Evolutionary conservation across 2,113 vertebrate genomes (phyloP), one percentile per base, ranked within the genome.

Genomic region (Oreochromis aureus): DNA sequence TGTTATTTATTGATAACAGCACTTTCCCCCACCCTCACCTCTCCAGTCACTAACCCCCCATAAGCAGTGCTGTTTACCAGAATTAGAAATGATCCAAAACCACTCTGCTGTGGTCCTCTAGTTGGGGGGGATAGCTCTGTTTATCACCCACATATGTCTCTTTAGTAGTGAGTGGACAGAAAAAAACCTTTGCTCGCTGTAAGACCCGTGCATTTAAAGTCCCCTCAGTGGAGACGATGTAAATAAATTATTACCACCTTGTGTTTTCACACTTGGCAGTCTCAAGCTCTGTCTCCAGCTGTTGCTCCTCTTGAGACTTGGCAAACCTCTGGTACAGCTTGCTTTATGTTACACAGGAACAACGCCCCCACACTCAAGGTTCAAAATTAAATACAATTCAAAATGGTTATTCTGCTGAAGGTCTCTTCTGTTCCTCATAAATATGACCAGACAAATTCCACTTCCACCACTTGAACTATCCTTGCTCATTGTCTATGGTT

Each of bases 1-100:
- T 83, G 54, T 89, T 84, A 89, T 92, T 91, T 90, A 93, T 93
- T 90, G 86, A 93, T 89, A 91, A 89, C 90, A 89, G 88, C 85
- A 87, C 79, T 90, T 19, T 89, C 73, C 84, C 66, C 80, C 46
- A 54, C 84, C 83, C 41, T n/a, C 56, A 61, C 71, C 53, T 24
- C 48, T 18, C 19, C 41, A 41, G 79, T 71, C 41, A 81, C 86
- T 81, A n/a, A 76, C 56, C 87, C 87, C 56, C 73, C 34, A 69
- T 39, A 83, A 80, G 88, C 30, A 34, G 51, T 80, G 34, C 34
- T 89, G 66, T 79, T 87, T 90, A 85, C 48, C 81, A 61, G 87
- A 86, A 83, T 76, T 39, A 71, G 36, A 81, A 85, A 79, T 81
- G 56, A 89, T 87, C 80, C 53, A 89, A 86, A 86, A 88, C 54